Conservation (phyloP, 1,140 invertebrate genomes). For the Calephelis virginiensis region DNA sequence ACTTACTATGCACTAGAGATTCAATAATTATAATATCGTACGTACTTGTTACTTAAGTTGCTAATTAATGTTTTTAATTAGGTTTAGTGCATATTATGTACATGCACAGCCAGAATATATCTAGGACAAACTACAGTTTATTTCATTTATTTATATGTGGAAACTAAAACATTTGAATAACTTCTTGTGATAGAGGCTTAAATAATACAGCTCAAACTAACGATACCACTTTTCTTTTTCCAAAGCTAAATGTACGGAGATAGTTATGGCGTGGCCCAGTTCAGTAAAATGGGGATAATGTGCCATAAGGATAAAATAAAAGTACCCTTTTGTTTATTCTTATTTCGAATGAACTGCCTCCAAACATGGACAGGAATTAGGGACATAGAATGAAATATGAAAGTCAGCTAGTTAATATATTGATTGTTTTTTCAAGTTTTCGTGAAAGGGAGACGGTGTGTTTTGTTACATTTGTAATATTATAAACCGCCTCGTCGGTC, state of each 20-base stretch:
- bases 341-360: conserved; percentile 3
- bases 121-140: neutral
- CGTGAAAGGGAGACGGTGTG: too few species aligned
- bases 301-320: neutral
- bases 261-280: conserved; percentile 4
- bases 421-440: neutral
- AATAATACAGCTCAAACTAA: conserved; percentile 8
- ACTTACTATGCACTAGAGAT: too few species aligned
- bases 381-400: neutral
- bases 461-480: too few species aligned
- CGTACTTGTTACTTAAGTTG: too few species aligned
- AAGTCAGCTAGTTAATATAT: neutral
- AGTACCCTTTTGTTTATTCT: neutral
- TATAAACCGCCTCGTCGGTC: too few species aligned
- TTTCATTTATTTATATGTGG: neutral
- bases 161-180: conserved; percentile 2
- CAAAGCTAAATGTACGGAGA: conserved; percentile 7
- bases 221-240: conserved; percentile 14
- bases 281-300: conserved; percentile 1
- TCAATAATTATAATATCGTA: too few species aligned
- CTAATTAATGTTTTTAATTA: too few species aligned
- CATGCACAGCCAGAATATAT: too few species aligned
- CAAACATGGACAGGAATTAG: neutral
- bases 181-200: neutral
- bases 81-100: too few species aligned